Evolutionary conservation across 2,888 invertebrate genomes (phyloP), one percentile per base, ranked within the genome.

Genomic region (Frankliniella intonsa): DNA sequence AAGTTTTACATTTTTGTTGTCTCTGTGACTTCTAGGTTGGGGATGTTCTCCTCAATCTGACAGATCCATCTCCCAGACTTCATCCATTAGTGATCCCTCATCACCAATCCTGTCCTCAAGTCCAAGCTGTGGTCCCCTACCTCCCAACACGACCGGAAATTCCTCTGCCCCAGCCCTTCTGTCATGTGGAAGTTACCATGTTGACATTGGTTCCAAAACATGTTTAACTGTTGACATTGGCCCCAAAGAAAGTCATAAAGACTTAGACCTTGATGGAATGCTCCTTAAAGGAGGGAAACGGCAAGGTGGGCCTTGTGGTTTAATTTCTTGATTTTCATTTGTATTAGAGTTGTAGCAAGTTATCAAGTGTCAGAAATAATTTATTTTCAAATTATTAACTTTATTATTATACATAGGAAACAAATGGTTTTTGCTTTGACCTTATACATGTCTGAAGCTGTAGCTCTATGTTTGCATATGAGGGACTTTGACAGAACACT

Each of bases 21-120:
- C 69, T 76, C 1, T 76, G 69, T 76, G 69, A 25, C n/a, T 22
- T 76, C 12, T 76, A 76, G 69, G 69, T 76, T 76, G 25, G 69
- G 69, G 25, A 76, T 9, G 22, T 25, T 25, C 25, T 25, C 12
- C 69, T 76, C 69, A 76, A 25, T 12, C 69, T 76, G 69, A 62
- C 17, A n/a, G 19, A 17, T 62, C 17, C 19, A 62, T 62, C 62
- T 7, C 25, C 69, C 69, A 25, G 22, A 76, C 69, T 19, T 12
- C 69, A 9, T 25, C 22, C 69, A 22, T 76, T 62, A 25, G 25
- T 10, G 69, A 62, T 14, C 17, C 69, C 12, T 9, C 14, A 19
- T 19, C 10, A 11, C 69, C 69, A 76, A 25, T 25, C 69, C 25
- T 25, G 12, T 76, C 69, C 5, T 55, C 55, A 14, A 55, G 55